Evolutionary conservation across 2,797 vertebrate genomes (phyloP).

Genomic region (Acipenser transmontanus): DNA sequence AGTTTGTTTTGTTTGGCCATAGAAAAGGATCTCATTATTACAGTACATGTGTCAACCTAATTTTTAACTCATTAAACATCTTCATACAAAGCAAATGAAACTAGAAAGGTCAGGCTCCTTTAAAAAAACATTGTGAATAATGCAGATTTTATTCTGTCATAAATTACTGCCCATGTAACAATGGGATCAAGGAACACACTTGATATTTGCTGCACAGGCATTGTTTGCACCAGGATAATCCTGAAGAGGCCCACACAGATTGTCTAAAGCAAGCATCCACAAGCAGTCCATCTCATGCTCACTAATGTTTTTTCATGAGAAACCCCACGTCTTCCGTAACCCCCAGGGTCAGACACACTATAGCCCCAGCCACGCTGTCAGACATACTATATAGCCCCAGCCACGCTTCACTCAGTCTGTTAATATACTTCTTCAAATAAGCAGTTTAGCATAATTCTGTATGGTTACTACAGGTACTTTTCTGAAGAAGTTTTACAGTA

Average conservation of each 20-base stretch:
- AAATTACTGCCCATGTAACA: too few relatives aligned
- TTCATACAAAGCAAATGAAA: too few relatives aligned
- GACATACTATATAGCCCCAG: constrained; percentile 15
- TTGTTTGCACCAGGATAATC: constrained; percentile 51
- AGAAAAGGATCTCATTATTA: too few relatives aligned
- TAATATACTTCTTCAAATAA: constrained; percentile 19
- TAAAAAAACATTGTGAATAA: too few relatives aligned
- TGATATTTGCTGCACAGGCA: constrained; percentile 28
- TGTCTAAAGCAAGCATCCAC: not conserved
- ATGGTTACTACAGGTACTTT: not conserved
- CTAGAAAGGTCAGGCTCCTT: too few relatives aligned
- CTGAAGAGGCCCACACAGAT: constrained; percentile 7
- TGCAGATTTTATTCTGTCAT: too few relatives aligned
- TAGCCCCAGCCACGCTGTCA: constrained; percentile 9
- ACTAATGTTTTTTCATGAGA: not conserved
- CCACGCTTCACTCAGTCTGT: constrained; percentile 40
- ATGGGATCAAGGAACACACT: too few relatives aligned
- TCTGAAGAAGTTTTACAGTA: not conserved
- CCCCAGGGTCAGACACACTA: constrained; percentile 17
- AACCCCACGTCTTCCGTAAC: constrained; percentile 14
- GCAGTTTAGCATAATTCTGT: constrained; percentile 19
- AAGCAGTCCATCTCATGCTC: constrained; percentile 5
- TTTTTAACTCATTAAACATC: too few relatives aligned
- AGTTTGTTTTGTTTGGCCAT: too few relatives aligned
- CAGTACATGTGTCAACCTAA: too few relatives aligned